These are phyloP conservation scores for Lithophane ornitopus DNA, from an alignment of 2,888 invertebrate genomes.

Conservation along the genomic window DNA sequence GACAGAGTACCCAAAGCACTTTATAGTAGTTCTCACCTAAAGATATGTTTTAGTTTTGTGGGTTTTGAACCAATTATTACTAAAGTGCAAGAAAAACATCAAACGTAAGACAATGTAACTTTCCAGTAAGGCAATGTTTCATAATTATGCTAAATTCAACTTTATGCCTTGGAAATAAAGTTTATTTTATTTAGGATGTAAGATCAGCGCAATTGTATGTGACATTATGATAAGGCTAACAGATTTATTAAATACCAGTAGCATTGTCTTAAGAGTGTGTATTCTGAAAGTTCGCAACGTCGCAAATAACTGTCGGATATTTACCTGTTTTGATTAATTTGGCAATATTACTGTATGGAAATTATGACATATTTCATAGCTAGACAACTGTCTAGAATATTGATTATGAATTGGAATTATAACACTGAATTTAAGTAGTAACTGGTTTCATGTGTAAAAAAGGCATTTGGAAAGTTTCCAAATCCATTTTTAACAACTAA, in stretches of 20 bases:
- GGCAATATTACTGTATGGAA: too few relatives aligned
- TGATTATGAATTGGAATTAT: too few relatives aligned
- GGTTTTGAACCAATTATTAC: not conserved
- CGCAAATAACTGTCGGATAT: too few relatives aligned
- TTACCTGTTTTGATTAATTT: too few relatives aligned
- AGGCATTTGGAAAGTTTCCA: too few relatives aligned
- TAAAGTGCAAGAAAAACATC: not conserved
- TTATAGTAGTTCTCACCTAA: not conserved
- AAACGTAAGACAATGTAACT: not conserved
- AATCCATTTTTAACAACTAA: too few relatives aligned
- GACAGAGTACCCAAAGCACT: not conserved
- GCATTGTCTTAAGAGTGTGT: not conserved
- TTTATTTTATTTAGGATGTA: constrained; percentile 13
- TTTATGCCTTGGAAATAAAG: not conserved
- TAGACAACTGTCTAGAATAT: too few relatives aligned
- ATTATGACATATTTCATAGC: too few relatives aligned
- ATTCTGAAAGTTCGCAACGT: too few relatives aligned
- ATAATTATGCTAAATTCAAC: not conserved
- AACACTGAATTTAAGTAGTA: too few relatives aligned
- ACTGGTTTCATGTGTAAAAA: too few relatives aligned
- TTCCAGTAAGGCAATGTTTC: not conserved
- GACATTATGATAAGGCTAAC: constrained; percentile 12
- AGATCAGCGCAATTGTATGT: not conserved
- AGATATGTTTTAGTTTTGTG: not conserved
- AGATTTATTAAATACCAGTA: constrained; percentile 7